Evolutionary conservation across 2,888 invertebrate species (phyloP).

Genomic region (Andrena praecox): DNA sequence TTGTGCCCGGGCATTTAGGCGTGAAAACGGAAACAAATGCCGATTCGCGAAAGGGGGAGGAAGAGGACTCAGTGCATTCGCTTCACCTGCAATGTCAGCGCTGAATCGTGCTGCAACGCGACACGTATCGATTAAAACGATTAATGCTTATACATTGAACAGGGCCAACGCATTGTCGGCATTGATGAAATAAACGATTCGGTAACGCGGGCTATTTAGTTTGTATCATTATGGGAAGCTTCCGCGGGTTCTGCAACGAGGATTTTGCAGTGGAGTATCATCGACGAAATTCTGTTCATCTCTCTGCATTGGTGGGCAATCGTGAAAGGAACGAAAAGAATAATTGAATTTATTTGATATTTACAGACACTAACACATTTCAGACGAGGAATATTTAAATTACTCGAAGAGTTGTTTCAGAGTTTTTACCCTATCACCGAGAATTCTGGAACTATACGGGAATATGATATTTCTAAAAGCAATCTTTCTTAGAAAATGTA

Average conservation of each 20-base stretch:
- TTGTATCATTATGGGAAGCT: too few relatives aligned
- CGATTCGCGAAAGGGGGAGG: background rate
- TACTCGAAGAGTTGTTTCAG: background rate
- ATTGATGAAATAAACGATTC: background rate
- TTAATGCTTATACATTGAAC: conserved; percentile 27
- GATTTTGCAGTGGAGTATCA: too few relatives aligned
- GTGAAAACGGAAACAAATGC: background rate
- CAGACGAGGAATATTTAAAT: background rate
- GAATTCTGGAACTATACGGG: background rate
- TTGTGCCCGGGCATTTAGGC: background rate
- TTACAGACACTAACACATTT: background rate
- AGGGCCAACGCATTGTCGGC: conserved; percentile 9
- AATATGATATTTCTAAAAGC: too few relatives aligned
- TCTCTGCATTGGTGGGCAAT: too few relatives aligned
- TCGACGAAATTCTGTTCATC: too few relatives aligned
- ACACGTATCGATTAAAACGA: conserved; percentile 25
- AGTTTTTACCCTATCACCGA: background rate
- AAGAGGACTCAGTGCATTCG: background rate
- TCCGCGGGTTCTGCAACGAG: too few relatives aligned
- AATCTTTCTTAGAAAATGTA: too few relatives aligned
- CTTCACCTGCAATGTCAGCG: background rate
- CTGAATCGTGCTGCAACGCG: conserved; percentile 10
- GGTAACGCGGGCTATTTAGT: background rate
- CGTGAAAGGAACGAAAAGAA: too few relatives aligned
- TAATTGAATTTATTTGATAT: background rate